phyloP scores from a whole-genome alignment of 2,888 invertebrate genomes.

The Copidosoma aretas region DNA sequence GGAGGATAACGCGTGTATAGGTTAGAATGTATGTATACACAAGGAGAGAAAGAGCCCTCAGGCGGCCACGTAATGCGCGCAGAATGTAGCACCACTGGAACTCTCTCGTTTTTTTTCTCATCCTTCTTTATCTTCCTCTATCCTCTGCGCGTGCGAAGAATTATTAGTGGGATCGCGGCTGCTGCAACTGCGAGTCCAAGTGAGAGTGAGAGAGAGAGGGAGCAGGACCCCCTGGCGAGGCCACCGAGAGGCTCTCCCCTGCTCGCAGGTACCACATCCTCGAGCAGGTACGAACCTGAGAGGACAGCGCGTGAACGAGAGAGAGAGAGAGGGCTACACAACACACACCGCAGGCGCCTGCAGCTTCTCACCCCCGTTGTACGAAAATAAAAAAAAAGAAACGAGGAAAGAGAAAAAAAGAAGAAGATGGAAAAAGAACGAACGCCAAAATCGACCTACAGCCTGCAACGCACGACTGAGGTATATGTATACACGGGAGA shows the following conservation, averaged over 20 bases:
- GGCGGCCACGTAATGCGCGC: slow-evolving; percentile 58
- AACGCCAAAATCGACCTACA: slow-evolving; percentile 6
- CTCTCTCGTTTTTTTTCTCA: not conserved
- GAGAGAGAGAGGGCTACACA: slow-evolving; percentile 7
- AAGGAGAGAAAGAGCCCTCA: not conserved
- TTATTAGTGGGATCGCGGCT: slow-evolving; percentile 55
- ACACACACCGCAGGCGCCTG: slow-evolving; percentile 35
- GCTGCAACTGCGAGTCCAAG: slow-evolving; percentile 39
- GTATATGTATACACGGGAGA: not conserved
- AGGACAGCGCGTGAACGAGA: slow-evolving; percentile 9
- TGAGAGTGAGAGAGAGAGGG: slow-evolving; percentile 28
- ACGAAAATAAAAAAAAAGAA: slow-evolving; percentile 30
- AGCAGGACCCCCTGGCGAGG: slow-evolving; percentile 43
- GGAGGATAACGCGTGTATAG: too few relatives aligned
- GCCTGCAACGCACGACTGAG: not conserved
- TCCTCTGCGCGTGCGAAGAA: slow-evolving; percentile 43
- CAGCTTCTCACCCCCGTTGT: slow-evolving; percentile 31
- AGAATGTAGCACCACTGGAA: slow-evolving; percentile 52
- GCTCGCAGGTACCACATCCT: slow-evolving; percentile 35
- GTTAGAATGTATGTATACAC: slow-evolving; percentile 35
- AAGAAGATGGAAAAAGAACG: slow-evolving; percentile 26
- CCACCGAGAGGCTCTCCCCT: slow-evolving; percentile 28
- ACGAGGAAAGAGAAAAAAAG: slow-evolving; percentile 32
- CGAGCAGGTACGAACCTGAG: slow-evolving; percentile 46
- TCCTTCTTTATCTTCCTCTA: not conserved